Conservation (phyloP, 2,888 invertebrate genomes). For the Cataglyphis altisquamis region DNA sequence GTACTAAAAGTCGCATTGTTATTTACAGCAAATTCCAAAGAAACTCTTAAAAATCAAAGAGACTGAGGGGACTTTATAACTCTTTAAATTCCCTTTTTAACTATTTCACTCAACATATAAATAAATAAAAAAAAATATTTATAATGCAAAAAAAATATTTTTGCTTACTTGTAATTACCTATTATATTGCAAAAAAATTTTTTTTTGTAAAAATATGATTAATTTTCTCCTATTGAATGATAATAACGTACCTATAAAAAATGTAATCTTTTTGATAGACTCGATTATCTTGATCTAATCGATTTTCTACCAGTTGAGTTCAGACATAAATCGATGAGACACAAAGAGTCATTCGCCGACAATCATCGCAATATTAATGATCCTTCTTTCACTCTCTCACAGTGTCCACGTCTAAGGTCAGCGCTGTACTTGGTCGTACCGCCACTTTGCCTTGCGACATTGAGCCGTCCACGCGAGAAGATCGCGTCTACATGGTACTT, state of each 20-base stretch:
- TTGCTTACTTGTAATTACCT: not conserved
- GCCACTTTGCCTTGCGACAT: slow-evolving; percentile 96
- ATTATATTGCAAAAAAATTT: not conserved
- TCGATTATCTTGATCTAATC: not conserved
- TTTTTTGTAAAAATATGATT: not conserved
- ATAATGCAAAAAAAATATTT: not conserved
- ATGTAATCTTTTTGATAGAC: not conserved
- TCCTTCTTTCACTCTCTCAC: slow-evolving; percentile 82
- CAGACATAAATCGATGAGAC: not conserved
- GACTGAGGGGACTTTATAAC: not conserved
- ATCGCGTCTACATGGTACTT: slow-evolving; percentile 96
- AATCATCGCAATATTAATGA: not conserved
- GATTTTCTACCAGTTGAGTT: not conserved
- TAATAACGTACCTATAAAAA: not conserved
- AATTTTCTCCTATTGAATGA: not conserved
- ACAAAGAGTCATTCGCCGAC: not conserved
- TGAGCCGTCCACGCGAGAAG: slow-evolving; percentile 93
- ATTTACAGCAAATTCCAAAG: not conserved
- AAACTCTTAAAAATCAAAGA: slow-evolving; percentile 28
- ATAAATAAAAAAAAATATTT: not conserved
- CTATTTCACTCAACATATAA: not conserved
- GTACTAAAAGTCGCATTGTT: slow-evolving; percentile 9
- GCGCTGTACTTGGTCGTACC: slow-evolving; percentile 94
- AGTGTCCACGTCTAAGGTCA: slow-evolving; percentile 92
- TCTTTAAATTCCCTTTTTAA: not conserved